phyloP scores from a whole-genome alignment of 2,888 invertebrate genomes.

The Phlogophora meticulosa region DNA sequence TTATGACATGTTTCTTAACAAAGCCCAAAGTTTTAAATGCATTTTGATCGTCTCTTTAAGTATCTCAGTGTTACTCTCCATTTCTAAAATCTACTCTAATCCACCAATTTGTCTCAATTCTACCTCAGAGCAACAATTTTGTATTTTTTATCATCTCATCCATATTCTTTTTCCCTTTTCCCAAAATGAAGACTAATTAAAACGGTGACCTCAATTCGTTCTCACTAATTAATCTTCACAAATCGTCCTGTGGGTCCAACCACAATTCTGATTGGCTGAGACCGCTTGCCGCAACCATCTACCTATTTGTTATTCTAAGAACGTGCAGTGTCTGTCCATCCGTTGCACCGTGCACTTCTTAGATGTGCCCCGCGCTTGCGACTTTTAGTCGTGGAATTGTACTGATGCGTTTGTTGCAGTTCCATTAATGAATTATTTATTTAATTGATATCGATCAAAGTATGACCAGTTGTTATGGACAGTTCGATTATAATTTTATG shows the following conservation, averaged over 20 bases:
- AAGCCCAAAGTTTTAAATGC: background rate
- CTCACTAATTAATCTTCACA: slow-evolving; percentile 84
- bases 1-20: too few relatives aligned
- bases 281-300: slow-evolving; percentile 72
- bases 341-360: slow-evolving; percentile 80
- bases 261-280: slow-evolving; percentile 79
- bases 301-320: slow-evolving; percentile 83
- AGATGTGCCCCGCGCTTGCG: slow-evolving; percentile 66
- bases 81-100: slow-evolving; percentile 20
- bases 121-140: slow-evolving; percentile 12
- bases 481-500: slow-evolving; percentile 42
- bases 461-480: slow-evolving; percentile 41
- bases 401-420: slow-evolving; percentile 49
- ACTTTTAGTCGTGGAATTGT: slow-evolving; percentile 61
- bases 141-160: slow-evolving; percentile 43
- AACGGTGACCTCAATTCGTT: slow-evolving; percentile 64
- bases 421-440: slow-evolving; percentile 68
- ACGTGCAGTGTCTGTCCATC: slow-evolving; percentile 81
- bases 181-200: slow-evolving; percentile 60
- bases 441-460: slow-evolving; percentile 44
- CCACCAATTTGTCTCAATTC: slow-evolving; percentile 23
- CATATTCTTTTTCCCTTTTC: slow-evolving; percentile 41
- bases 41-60: background rate
- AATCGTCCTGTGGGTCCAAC: slow-evolving; percentile 72
- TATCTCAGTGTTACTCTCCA: background rate